phyloP scores from a whole-genome alignment of 2,797 vertebrate genomes.

The Labeo calbasu region DNA sequence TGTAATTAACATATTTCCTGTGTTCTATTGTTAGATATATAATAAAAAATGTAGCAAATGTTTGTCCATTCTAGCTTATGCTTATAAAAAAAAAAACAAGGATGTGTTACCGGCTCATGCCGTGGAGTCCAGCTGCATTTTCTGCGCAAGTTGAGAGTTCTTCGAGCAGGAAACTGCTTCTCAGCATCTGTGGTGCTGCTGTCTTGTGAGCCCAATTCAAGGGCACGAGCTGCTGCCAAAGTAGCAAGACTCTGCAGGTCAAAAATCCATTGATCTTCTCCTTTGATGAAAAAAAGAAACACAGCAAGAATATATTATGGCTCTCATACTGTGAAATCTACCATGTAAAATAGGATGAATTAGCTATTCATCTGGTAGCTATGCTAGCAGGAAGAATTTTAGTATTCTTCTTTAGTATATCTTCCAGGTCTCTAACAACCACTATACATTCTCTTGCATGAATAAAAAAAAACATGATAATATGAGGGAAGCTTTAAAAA shows the following conservation, averaged over 20 bases:
- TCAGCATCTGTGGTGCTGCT: slow-evolving; percentile 64
- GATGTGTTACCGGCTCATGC: slow-evolving; percentile 86
- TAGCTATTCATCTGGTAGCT: background rate
- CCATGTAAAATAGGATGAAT: background rate
- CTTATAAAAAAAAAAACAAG: background rate
- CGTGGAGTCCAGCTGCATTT: slow-evolving; percentile 95
- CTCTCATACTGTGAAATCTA: background rate
- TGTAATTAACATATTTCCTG: background rate
- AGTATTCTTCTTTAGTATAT: slow-evolving; percentile 17
- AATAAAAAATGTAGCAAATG: background rate
- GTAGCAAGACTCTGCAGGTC: slow-evolving; percentile 93
- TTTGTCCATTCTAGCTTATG: too few relatives aligned
- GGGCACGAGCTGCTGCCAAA: slow-evolving; percentile 89
- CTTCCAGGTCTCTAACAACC: slow-evolving; percentile 75
- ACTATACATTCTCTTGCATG: slow-evolving; percentile 75
- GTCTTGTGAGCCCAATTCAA: slow-evolving; percentile 81
- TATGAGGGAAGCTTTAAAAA: slow-evolving; percentile 78
- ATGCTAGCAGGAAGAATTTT: background rate
- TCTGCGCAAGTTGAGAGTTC: slow-evolving; percentile 84
- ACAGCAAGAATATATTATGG: background rate
- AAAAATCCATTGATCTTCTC: slow-evolving; percentile 85
- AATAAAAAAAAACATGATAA: slow-evolving; percentile 60
- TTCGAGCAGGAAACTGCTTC: slow-evolving; percentile 74
- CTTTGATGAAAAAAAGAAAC: slow-evolving; percentile 62
- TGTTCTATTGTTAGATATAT: background rate